Evolutionary conservation across 1,140 invertebrate genomes (phyloP).

Genomic region (Philopotamus ludificatus): DNA sequence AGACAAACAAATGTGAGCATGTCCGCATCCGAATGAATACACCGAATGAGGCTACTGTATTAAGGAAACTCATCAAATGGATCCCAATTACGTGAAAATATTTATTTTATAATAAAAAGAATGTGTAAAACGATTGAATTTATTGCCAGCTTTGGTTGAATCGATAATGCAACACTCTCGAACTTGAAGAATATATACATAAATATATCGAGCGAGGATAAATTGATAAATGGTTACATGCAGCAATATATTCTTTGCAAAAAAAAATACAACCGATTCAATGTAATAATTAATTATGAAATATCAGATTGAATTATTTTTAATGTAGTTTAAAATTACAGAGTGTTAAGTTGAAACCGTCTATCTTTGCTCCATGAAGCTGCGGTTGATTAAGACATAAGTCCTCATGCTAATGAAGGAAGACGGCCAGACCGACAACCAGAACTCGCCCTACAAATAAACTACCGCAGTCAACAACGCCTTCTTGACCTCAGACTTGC

Average conservation of each 20-base stretch:
- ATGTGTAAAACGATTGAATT: too few relatives aligned
- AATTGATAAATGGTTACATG: too few relatives aligned
- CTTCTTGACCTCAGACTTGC: slow-evolving; percentile 15
- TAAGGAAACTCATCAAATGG: slow-evolving; percentile 14
- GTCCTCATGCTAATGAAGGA: slow-evolving; percentile 30
- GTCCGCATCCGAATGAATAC: slow-evolving; percentile 20
- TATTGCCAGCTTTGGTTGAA: too few relatives aligned
- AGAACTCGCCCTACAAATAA: slow-evolving; percentile 22
- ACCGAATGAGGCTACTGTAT: slow-evolving; percentile 26
- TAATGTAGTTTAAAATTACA: too few relatives aligned
- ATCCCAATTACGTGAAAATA: slow-evolving; percentile 27
- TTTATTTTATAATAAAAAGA: too few relatives aligned
- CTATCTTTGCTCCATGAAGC: neutral
- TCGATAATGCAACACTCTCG: too few relatives aligned
- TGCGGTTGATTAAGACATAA: slow-evolving; percentile 25
- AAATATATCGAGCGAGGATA: too few relatives aligned
- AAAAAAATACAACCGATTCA: too few relatives aligned
- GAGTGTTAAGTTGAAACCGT: neutral
- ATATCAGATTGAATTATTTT: too few relatives aligned
- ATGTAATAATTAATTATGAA: too few relatives aligned
- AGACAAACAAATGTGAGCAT: slow-evolving; percentile 2
- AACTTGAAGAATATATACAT: too few relatives aligned
- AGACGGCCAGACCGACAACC: slow-evolving; percentile 14
- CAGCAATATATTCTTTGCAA: too few relatives aligned
- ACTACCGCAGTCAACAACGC: slow-evolving; percentile 18